Percentiles rank a stretch among this genome's conserved stretches.
Evolutionary conservation across 1,140 invertebrate species (phyloP).

Genomic region (Epicauta chinensis): DNA sequence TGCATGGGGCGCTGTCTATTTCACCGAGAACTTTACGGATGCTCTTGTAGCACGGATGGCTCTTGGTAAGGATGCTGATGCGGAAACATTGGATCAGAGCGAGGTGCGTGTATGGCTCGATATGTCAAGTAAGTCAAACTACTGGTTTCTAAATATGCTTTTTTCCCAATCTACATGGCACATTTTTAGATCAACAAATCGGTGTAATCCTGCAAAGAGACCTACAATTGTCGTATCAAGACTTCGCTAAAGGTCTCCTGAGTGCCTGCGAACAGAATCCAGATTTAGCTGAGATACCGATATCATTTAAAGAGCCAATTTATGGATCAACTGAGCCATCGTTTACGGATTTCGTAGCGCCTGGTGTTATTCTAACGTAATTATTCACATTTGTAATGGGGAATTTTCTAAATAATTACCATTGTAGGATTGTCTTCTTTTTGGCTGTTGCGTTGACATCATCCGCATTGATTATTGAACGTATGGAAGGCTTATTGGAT

Average conservation of each 20-base stretch:
- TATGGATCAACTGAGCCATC: constrained; percentile 79
- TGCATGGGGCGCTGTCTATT: constrained; percentile 76
- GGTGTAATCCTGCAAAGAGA: constrained; percentile 71
- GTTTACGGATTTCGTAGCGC: constrained; percentile 92
- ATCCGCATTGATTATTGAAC: constrained; percentile 82
- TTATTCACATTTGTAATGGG: constrained; percentile 26
- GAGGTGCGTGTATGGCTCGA: constrained; percentile 77
- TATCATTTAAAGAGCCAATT: constrained; percentile 75
- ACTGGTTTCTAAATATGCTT: too few species aligned
- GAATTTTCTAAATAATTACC: constrained; percentile 1
- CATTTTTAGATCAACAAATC: constrained; percentile 80
- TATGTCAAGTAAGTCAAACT: constrained; percentile 73
- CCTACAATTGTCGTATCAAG: constrained; percentile 65
- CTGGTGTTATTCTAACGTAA: constrained; percentile 87
- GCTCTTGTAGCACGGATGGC: constrained; percentile 65
- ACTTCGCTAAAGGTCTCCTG: constrained; percentile 62
- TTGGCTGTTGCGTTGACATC: constrained; percentile 89
- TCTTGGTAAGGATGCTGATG: constrained; percentile 59
- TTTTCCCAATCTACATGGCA: neutral
- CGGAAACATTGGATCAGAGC: constrained; percentile 63
- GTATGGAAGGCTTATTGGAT: constrained; percentile 80
- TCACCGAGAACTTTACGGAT: constrained; percentile 76
- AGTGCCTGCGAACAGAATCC: constrained; percentile 63
- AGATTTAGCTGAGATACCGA: constrained; percentile 62
- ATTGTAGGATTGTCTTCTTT: constrained; percentile 87